A percentile compares a stretch with the other conserved stretches of the same genome.
phyloP scores from a whole-genome alignment of 2,113 vertebrate genomes.

The Casuarius casuarius region DNA sequence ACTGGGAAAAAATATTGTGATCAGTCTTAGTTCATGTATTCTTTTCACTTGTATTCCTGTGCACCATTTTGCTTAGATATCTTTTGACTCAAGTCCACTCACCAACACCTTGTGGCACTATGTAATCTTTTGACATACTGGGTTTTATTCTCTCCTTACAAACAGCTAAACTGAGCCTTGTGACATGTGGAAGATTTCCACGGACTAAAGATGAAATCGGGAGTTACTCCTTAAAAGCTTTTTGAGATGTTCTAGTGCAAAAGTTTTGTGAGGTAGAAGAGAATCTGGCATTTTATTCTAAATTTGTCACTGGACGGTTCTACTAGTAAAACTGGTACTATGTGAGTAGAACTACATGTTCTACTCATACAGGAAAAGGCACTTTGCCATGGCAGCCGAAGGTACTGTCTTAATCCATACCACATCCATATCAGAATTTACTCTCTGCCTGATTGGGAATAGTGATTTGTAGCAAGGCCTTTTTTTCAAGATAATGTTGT shows the following conservation, averaged over 20 bases:
- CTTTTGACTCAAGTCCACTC: neutral
- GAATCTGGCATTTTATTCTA: neutral
- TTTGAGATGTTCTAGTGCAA: neutral
- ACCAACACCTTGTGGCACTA: neutral
- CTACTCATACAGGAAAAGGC: neutral
- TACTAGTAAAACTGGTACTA: no score
- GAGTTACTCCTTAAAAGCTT: neutral
- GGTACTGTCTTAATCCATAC: neutral
- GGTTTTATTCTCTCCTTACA: neutral
- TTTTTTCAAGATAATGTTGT: neutral
- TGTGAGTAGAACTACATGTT: neutral
- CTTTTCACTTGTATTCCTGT: neutral
- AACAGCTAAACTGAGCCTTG: neutral
- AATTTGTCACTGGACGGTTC: neutral
- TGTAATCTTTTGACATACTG: neutral
- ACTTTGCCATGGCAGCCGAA: neutral
- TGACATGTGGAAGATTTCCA: neutral
- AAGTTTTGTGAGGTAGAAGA: neutral
- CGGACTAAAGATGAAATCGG: neutral
- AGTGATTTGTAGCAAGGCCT: neutral
- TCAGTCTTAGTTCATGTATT: neutral
- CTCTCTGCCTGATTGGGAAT: neutral
- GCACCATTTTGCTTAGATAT: neutral
- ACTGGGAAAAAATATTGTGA: neutral
- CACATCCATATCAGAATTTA: neutral